phyloP scores from a whole-genome alignment of 2,113 vertebrate genomes.

The Nesoenas mayeri region DNA sequence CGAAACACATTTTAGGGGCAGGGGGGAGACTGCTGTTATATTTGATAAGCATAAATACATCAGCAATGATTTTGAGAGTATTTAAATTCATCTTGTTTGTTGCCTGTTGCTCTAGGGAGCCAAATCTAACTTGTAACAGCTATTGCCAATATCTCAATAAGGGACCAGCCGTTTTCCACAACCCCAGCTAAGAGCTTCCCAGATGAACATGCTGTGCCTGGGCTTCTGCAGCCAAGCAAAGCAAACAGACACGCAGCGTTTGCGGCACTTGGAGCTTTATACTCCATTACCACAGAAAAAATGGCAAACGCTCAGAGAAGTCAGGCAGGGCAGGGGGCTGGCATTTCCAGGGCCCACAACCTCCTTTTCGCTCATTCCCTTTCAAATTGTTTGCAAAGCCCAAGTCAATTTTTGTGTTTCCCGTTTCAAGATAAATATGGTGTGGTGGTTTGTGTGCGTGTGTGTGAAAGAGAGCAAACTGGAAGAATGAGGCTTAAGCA shows the following conservation, averaged over 20 bases:
- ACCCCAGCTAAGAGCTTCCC: constrained; percentile 4
- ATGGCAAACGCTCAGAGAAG: neutral
- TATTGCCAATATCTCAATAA: neutral
- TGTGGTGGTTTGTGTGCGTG: neutral
- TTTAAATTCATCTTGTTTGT: neutral
- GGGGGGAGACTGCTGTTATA: neutral
- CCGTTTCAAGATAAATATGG: neutral
- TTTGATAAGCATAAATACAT: constrained; percentile 49
- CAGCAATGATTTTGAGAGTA: constrained; percentile 40
- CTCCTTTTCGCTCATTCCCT: neutral
- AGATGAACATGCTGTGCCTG: neutral
- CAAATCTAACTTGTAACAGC: neutral
- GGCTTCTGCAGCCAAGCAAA: constrained; percentile 48
- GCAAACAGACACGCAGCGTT: neutral
- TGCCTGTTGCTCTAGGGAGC: neutral
- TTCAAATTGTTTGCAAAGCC: neutral
- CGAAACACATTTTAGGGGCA: neutral
- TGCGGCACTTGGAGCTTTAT: neutral
- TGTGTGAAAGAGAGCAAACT: neutral
- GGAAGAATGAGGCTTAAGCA: constrained; percentile 16
- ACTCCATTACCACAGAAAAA: constrained; percentile 4
- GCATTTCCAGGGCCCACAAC: neutral
- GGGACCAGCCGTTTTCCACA: neutral
- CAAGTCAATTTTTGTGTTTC: neutral
- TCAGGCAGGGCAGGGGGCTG: neutral